A percentile compares a stretch with the other conserved stretches of the same genome.
These are phyloP conservation scores for Deroplatys truncata DNA, from an alignment of 2,888 invertebrate genomes.

Conservation along the genomic window DNA sequence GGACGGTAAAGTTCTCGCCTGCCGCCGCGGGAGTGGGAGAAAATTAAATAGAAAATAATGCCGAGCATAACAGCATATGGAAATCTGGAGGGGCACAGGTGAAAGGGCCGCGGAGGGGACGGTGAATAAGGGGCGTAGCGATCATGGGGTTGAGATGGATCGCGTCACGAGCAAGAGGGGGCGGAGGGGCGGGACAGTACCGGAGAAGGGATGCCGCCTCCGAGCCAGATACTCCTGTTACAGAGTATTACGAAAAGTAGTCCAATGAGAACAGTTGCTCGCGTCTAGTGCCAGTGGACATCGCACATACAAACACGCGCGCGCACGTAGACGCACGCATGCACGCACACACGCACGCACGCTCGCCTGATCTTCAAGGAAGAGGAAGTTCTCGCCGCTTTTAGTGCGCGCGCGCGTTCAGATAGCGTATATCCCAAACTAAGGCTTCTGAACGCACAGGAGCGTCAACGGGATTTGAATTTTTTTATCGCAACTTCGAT, in stretches of 20 bases:
- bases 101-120: not conserved
- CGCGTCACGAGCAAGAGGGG: not conserved
- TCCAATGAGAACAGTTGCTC: constrained; percentile 6
- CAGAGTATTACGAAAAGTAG: not conserved
- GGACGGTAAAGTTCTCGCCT: not conserved
- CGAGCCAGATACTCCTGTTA: not conserved
- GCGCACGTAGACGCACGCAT: not conserved
- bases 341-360: not conserved
- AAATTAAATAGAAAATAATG: not conserved
- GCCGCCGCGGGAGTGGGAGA: not conserved
- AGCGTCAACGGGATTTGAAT: not conserved
- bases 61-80: not conserved
- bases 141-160: not conserved
- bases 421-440: not conserved
- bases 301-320: not conserved
- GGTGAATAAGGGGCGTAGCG: not conserved
- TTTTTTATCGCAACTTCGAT: not conserved
- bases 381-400: not conserved
- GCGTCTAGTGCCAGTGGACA: not conserved
- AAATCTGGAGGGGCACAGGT: not conserved
- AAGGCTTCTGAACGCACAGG: not conserved
- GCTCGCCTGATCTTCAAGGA: not conserved
- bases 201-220: constrained; percentile 1
- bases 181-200: not conserved
- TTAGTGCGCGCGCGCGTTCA: not conserved